Evolutionary conservation across 2,797 vertebrate species (phyloP).

Genomic region (Enteromius mattozi): DNA sequence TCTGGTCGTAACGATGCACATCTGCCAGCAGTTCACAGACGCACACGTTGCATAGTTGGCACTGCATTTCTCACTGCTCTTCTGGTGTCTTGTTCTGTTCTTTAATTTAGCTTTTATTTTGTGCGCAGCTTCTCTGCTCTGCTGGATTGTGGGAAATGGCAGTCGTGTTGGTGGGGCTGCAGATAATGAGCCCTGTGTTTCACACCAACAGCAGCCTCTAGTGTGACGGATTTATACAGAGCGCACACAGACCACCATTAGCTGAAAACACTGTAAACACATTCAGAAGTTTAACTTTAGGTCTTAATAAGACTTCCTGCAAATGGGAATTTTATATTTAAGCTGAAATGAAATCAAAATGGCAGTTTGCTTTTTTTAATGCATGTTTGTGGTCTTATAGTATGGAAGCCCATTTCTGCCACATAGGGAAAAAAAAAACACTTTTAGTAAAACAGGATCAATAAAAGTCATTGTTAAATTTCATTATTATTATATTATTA

Average conservation of each 20-base stretch:
- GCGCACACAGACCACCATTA: neutral
- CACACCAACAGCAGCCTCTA: neutral
- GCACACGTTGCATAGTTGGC: conserved; percentile 91
- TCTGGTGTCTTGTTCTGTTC: neutral
- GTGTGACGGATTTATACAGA: neutral
- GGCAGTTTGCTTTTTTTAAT: neutral
- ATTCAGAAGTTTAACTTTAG: neutral
- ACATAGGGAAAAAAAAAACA: neutral
- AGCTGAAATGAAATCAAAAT: neutral
- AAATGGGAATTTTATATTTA: neutral
- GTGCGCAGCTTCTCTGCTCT: neutral
- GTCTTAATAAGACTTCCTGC: neutral
- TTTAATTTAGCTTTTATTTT: conserved; percentile 19
- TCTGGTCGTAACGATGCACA: conserved; percentile 63
- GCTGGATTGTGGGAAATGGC: conserved; percentile 28
- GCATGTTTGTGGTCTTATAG: neutral
- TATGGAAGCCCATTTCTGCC: neutral
- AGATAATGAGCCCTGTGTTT: conserved; percentile 25
- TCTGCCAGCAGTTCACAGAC: conserved; percentile 84
- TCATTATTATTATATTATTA: neutral
- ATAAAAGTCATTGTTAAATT: neutral
- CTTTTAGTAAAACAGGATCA: neutral
- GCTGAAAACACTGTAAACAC: conserved; percentile 21
- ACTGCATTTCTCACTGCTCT: conserved; percentile 73
- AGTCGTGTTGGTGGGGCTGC: neutral